These are phyloP conservation scores for Neoaliturus tenellus DNA, from an alignment of 2,888 invertebrate genomes.

Conservation along the genomic window DNA sequence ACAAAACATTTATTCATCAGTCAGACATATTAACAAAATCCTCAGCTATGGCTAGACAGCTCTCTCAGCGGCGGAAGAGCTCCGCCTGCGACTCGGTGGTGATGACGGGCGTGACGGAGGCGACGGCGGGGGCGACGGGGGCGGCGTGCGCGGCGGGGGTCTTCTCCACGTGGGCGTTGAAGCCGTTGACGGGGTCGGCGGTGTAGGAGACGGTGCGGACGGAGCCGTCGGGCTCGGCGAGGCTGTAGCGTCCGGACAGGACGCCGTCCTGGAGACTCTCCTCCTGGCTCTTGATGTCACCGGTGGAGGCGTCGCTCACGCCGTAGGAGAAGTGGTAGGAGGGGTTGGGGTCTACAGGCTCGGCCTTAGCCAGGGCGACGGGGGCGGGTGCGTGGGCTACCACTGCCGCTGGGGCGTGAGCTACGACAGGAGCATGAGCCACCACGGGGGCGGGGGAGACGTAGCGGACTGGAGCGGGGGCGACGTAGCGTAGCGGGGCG, in stretches of 20 bases:
- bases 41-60: background rate
- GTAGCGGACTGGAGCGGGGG: slow-evolving; percentile 41
- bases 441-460: slow-evolving; percentile 13
- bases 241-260: slow-evolving; percentile 65
- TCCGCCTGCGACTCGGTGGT: slow-evolving; percentile 17
- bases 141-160: background rate
- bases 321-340: slow-evolving; percentile 66
- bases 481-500: slow-evolving; percentile 1
- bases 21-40: background rate
- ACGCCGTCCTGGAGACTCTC: slow-evolving; percentile 65
- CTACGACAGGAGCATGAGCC: slow-evolving; percentile 61
- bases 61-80: background rate
- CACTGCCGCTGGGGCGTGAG: slow-evolving; percentile 70
- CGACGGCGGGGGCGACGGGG: background rate
- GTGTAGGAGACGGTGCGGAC: slow-evolving; percentile 62
- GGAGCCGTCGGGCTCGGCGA: slow-evolving; percentile 59
- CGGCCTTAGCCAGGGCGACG: slow-evolving; percentile 62
- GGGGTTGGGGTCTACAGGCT: slow-evolving; percentile 66
- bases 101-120: background rate
- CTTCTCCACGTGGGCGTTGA: slow-evolving; percentile 68
- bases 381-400: slow-evolving; percentile 69
- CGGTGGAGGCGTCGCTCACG: slow-evolving; percentile 66
- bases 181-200: slow-evolving; percentile 67
- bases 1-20: background rate
- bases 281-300: slow-evolving; percentile 66